These are phyloP conservation scores for Operophtera brumata DNA, from an alignment of 2,888 invertebrate species.

Conservation along the genomic window DNA sequence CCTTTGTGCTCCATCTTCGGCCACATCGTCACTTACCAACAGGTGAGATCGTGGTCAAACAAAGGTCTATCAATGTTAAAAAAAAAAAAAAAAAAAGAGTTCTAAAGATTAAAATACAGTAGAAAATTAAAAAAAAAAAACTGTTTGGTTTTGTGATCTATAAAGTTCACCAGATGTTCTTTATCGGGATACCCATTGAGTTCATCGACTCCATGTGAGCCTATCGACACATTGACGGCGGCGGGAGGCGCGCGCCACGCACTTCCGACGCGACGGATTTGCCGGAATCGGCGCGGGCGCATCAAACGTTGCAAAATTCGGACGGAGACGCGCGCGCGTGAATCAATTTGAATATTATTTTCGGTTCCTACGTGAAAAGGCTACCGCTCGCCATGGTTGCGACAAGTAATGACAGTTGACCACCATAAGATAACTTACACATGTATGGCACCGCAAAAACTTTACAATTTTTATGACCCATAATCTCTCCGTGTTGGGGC, in stretches of 20 bases:
- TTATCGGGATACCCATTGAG: constrained; percentile 72
- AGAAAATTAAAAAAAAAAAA: too few species aligned
- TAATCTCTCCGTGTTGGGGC: constrained; percentile 63
- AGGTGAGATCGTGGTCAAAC: too few species aligned
- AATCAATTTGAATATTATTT: constrained; percentile 79
- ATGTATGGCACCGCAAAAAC: constrained; percentile 47
- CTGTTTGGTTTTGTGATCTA: constrained; percentile 48
- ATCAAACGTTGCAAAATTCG: constrained; percentile 79
- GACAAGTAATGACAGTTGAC: constrained; percentile 11
- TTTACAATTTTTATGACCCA: constrained; percentile 64
- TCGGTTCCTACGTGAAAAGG: constrained; percentile 71
- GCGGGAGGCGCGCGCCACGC: constrained; percentile 68
- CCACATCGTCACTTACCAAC: too few species aligned
- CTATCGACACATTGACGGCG: constrained; percentile 72
- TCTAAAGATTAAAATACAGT: too few species aligned
- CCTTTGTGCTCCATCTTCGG: too few species aligned
- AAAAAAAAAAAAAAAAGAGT: too few species aligned
- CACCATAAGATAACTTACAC: constrained; percentile 12
- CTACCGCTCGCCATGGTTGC: constrained; percentile 44
- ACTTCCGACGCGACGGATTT: constrained; percentile 81
- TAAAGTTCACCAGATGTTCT: constrained; percentile 58
- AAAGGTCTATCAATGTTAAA: too few species aligned
- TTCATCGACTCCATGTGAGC: constrained; percentile 70
- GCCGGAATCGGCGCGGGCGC: constrained; percentile 80
- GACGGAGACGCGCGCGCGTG: constrained; percentile 75